A percentile compares a stretch with the other conserved stretches of the same genome.
phyloP scores from a whole-genome alignment of 2,888 invertebrate genomes.

The Meganola albula region DNA sequence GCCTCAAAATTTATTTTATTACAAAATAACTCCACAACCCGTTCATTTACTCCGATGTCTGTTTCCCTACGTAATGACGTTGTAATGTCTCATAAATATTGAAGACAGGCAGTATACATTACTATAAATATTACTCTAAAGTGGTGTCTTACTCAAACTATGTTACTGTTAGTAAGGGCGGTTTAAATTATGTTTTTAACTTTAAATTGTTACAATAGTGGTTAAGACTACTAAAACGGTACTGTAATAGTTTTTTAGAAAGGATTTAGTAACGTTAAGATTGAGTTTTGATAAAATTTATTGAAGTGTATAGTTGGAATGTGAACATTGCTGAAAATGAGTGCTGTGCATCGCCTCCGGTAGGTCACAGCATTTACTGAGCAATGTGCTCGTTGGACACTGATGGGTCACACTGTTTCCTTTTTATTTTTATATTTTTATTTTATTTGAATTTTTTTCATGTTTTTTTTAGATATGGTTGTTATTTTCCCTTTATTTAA shows the following conservation, averaged over 20 bases:
- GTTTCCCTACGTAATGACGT: constrained; percentile 42
- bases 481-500: no score
- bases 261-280: constrained; percentile 43
- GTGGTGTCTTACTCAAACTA: constrained; percentile 51
- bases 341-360: no score
- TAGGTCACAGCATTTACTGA: no score
- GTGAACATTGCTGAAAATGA: no score
- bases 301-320: no score
- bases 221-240: constrained; percentile 45
- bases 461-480: no score
- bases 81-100: constrained; percentile 50
- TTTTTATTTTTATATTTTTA: no score
- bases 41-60: constrained; percentile 10
- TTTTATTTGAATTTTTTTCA: no score
- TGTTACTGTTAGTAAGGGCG: constrained; percentile 26
- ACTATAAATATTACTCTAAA: constrained; percentile 51
- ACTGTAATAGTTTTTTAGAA: constrained; percentile 43
- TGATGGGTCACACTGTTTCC: no score
- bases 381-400: no score
- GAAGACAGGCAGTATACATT: constrained; percentile 47
- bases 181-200: constrained; percentile 42
- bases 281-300: constrained; percentile 32
- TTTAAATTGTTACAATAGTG: constrained; percentile 34
- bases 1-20: constrained; percentile 16
- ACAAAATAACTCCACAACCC: constrained; percentile 10